Evolutionary conservation across 1,140 invertebrate genomes (phyloP).

Genomic region (Neoseiulus cucumeris): DNA sequence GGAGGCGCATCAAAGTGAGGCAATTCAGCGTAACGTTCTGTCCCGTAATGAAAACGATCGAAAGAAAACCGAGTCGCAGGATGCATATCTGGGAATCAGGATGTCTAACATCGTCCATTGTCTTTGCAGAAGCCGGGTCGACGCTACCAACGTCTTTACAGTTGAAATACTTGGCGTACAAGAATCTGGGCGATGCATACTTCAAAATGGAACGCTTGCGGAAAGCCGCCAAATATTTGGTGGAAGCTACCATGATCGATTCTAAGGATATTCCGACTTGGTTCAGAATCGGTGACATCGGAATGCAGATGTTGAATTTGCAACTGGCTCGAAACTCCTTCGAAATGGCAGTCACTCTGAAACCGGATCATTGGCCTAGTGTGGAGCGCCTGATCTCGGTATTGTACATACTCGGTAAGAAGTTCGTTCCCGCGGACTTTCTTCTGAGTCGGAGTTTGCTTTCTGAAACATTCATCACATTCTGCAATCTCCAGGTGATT

Average conservation of each 20-base stretch:
- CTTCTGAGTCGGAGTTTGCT: too few species aligned
- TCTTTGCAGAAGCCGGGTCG: background rate
- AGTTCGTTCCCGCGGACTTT: background rate
- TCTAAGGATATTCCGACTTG: background rate
- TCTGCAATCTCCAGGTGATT: background rate
- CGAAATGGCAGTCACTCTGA: conserved; percentile 5
- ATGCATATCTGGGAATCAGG: background rate
- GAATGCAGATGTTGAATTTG: conserved; percentile 8
- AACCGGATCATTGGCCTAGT: background rate
- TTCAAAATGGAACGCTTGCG: background rate
- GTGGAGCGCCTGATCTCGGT: background rate
- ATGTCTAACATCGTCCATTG: background rate
- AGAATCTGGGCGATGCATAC: conserved; percentile 2
- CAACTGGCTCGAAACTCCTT: background rate
- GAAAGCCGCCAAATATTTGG: background rate
- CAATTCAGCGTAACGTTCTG: background rate
- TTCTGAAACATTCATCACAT: background rate
- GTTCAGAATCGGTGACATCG: background rate
- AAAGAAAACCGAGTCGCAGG: background rate
- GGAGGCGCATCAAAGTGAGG: background rate
- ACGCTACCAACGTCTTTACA: background rate
- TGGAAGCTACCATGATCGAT: conserved; percentile 6
- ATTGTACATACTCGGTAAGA: background rate
- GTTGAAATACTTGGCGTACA: background rate
- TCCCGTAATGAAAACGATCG: background rate